Percentiles rank a stretch among this genome's conserved stretches.
Conservation (phyloP, 2,113 vertebrate species). For the Nipponia nippon region DNA sequence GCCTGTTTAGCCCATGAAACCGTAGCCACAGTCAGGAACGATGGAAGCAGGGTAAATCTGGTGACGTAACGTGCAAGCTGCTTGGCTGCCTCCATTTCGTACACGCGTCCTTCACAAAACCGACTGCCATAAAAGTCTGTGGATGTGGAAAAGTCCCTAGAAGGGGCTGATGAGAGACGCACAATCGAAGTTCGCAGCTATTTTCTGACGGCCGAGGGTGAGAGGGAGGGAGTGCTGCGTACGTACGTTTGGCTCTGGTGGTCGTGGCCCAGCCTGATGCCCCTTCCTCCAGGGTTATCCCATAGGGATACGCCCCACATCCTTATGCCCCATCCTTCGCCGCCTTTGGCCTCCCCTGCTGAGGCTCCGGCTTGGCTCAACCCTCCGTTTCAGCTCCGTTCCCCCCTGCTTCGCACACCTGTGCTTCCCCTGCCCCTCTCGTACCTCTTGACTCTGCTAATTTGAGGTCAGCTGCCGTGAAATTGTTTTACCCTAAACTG, state of each 20-base stretch:
- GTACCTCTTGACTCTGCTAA: background rate
- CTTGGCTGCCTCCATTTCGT: background rate
- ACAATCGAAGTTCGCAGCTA: background rate
- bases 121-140: background rate
- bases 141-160: background rate
- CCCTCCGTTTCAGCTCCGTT: background rate
- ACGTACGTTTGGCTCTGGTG: background rate
- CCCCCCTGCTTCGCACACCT: rapidly evolving
- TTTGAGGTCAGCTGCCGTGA: background rate
- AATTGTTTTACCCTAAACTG: background rate
- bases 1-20: background rate
- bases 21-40: background rate
- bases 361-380: background rate
- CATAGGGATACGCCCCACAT: rapidly evolving
- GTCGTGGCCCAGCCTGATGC: rapidly evolving
- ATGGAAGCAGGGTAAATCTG: background rate
- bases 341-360: background rate
- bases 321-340: background rate
- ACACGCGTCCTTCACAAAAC: background rate
- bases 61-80: background rate
- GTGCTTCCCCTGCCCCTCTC: rapidly evolving
- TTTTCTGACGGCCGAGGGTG: background rate
- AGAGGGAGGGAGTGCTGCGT: background rate
- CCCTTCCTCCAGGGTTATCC: background rate
- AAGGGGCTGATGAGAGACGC: background rate